Evolutionary conservation across 2,888 invertebrate species (phyloP).

Genomic region (Drosophila buzzatii): DNA sequence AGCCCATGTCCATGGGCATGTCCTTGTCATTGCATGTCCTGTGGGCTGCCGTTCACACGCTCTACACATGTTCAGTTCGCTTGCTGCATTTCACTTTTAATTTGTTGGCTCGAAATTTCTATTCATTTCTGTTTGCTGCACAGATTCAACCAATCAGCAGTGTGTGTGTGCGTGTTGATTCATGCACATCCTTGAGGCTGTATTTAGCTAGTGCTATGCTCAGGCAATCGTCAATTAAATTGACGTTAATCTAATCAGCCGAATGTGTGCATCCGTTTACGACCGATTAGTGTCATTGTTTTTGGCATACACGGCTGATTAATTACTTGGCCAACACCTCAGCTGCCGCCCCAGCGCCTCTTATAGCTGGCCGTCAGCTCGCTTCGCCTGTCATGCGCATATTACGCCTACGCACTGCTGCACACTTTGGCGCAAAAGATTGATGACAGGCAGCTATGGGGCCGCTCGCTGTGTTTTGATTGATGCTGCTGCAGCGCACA

Average conservation of each 20-base stretch:
- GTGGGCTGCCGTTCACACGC: slow-evolving; percentile 12
- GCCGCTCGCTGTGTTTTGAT: slow-evolving; percentile 26
- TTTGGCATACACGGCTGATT: slow-evolving; percentile 46
- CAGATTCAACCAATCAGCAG: slow-evolving; percentile 37
- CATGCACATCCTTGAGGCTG: slow-evolving; percentile 13
- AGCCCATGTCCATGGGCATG: slow-evolving; percentile 36
- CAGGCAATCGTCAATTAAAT: slow-evolving; percentile 32
- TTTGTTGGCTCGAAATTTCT: slow-evolving; percentile 58
- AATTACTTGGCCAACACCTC: slow-evolving; percentile 47
- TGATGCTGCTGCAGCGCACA: slow-evolving; percentile 20
- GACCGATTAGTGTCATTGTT: slow-evolving; percentile 63
- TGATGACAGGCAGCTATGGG: slow-evolving; percentile 52
- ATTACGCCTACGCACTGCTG: slow-evolving; percentile 65
- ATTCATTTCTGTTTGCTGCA: slow-evolving; percentile 44
- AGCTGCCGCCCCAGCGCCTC: background rate
- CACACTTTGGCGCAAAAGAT: slow-evolving; percentile 50
- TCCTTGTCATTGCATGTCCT: slow-evolving; percentile 25
- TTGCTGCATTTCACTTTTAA: slow-evolving; percentile 56
- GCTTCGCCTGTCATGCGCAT: slow-evolving; percentile 29
- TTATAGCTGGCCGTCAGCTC: slow-evolving; percentile 12
- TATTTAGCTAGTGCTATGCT: background rate
- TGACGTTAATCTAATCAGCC: slow-evolving; percentile 58
- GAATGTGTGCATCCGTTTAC: slow-evolving; percentile 42
- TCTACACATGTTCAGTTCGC: slow-evolving; percentile 48
- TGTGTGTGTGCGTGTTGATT: slow-evolving; percentile 17